Percentiles rank a stretch among this genome's conserved stretches.
Conservation (phyloP, 35 echinoderm and acorn worm genomes). For the Ptychodera flava region DNA sequence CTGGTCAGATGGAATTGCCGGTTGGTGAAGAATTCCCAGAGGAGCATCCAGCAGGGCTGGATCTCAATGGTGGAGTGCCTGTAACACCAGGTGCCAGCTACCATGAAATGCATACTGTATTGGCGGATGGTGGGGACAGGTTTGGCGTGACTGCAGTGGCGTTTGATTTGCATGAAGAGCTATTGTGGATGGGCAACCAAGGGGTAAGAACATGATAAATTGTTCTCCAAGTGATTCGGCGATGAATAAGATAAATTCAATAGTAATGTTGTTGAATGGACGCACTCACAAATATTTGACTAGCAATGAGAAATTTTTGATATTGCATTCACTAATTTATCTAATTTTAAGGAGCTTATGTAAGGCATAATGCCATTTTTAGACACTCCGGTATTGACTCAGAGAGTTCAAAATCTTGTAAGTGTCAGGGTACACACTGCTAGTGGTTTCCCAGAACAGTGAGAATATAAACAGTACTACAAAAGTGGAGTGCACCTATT, state of each 20-base stretch:
- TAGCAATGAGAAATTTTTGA: too few species aligned
- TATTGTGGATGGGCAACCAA: constrained; percentile 94
- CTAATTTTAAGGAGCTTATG: too few species aligned
- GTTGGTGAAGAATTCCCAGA: background rate
- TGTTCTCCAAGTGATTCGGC: too few species aligned
- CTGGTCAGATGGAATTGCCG: background rate
- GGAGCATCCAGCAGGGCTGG: background rate
- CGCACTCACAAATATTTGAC: too few species aligned
- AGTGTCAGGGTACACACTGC: too few species aligned
- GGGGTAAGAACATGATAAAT: constrained; percentile 54
- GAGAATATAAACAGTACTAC: too few species aligned
- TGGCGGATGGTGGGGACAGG: constrained; percentile 65
- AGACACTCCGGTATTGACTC: too few species aligned
- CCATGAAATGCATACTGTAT: constrained; percentile 64
- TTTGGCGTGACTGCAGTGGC: constrained; percentile 67
- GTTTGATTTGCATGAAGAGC: constrained; percentile 79
- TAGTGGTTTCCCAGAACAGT: too few species aligned
- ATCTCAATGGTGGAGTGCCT: background rate
- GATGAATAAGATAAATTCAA: background rate
- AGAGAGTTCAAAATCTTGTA: too few species aligned
- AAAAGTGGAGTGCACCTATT: too few species aligned
- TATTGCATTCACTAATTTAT: too few species aligned
- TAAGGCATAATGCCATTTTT: too few species aligned
- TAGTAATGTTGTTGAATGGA: background rate
- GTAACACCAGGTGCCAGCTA: constrained; percentile 31